Conservation (phyloP, 2,797 vertebrate species). For the Syngnathus acus region DNA sequence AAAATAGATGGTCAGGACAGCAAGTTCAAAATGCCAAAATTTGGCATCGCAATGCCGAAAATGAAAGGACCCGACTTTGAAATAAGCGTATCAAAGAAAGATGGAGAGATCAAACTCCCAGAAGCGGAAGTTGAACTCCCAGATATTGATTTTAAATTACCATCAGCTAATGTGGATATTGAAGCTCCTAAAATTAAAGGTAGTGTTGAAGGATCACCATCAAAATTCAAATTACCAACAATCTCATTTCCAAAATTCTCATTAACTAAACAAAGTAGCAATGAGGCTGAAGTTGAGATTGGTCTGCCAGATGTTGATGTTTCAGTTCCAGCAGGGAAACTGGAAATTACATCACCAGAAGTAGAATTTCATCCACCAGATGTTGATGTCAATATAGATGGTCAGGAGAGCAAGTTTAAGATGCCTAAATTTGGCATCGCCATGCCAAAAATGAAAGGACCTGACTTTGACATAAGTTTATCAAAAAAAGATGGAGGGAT, state of each 20-base stretch:
- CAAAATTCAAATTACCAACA: slow-evolving; percentile 18
- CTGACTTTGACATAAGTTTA: slow-evolving; percentile 7
- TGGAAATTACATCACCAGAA: slow-evolving; percentile 17
- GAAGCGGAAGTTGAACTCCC: slow-evolving; percentile 9
- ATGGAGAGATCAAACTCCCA: slow-evolving; percentile 12
- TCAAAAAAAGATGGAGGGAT: slow-evolving; percentile 39
- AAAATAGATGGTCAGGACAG: background rate
- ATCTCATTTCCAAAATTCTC: slow-evolving; percentile 14
- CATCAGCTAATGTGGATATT: background rate
- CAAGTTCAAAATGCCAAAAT: slow-evolving; percentile 10
- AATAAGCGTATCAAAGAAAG: slow-evolving; percentile 16
- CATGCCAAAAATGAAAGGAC: slow-evolving; percentile 12
- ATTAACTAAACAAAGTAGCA: slow-evolving; percentile 23
- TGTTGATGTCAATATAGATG: slow-evolving; percentile 22
- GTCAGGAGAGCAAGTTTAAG: slow-evolving; percentile 29
- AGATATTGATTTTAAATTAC: background rate
- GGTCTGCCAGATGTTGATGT: slow-evolving; percentile 24
- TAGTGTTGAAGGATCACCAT: background rate
- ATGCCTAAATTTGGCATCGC: slow-evolving; percentile 33
- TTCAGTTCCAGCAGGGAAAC: background rate
- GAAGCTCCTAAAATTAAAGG: slow-evolving; percentile 34
- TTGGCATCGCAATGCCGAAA: slow-evolving; percentile 17
- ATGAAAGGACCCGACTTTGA: slow-evolving; percentile 22
- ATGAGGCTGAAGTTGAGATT: slow-evolving; percentile 7
- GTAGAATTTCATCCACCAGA: slow-evolving; percentile 19